Evolutionary conservation across 1,140 invertebrate genomes (phyloP), one percentile per base, ranked within the genome.

Genomic region (Bombus pyrosoma): DNA sequence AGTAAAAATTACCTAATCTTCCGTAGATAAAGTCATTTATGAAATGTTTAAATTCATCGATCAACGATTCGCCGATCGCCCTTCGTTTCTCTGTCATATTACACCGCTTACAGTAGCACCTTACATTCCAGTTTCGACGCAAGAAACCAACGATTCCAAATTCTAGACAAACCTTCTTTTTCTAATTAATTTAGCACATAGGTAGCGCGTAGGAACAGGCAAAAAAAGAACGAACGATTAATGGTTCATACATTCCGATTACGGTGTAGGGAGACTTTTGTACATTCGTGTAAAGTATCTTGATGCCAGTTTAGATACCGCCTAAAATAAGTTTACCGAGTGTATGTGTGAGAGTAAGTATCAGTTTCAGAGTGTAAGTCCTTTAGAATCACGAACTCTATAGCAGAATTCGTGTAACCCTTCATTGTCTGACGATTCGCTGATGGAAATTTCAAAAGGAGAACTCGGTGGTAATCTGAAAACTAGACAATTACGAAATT

Each of bases 241-340:
- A 86, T 71, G 72, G 47, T 68, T n/a, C 28, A 84, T 71, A 86
- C 84, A 92, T 93, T 93, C 91, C 88, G 85, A 89, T 78, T 69
- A 71, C 72, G 72, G 76, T 79, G 69, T 87, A 91, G 81, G 90
- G 79, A 34, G 79, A 85, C 81, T 90, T 92, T 92, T 94, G 94
- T 94, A 94, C 91, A 94, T 94, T 94, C 81, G 77, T 90, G 83
- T 90, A 89, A 66, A 73, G 79, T 84, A 83, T 90, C 88, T 90
- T 68, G 88, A 90, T 90, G 88, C 89, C 89, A 90, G 89, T 90
- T 89, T 87, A 87, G 85, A 86, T 89, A 89, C 76, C 76, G 87
- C 87, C 88, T 89, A 89, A 80, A 68, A 85, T 89, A 89, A 71
- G 22, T 89, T 47, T 69, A 81, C 73, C 88, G 76, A 57, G 53